These are phyloP conservation scores for Geopemphigus sp. DNA, from an alignment of 1,140 invertebrate species.

Conservation along the genomic window DNA sequence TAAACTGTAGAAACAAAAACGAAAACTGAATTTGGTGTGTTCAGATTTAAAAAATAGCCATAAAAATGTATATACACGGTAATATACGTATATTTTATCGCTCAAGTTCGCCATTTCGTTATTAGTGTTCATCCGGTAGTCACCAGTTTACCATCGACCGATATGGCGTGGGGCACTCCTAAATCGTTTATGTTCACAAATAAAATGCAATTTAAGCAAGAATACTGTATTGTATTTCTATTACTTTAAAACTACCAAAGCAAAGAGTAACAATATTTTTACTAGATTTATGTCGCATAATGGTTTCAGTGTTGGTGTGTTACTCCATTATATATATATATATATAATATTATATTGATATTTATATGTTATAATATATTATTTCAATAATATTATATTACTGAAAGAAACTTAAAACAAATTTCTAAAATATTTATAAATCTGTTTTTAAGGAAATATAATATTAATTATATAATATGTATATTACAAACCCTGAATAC, in stretches of 20 bases:
- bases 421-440: too few relatives aligned
- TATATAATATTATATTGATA: too few relatives aligned
- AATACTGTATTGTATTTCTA: neutral
- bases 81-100: slow-evolving; percentile 1
- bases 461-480: too few relatives aligned
- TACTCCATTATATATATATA: too few relatives aligned
- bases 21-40: neutral
- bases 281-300: neutral
- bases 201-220: slow-evolving; percentile 25
- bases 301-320: neutral
- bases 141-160: too few relatives aligned
- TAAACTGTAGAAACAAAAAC: neutral
- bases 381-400: too few relatives aligned
- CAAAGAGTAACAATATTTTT: neutral
- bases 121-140: slow-evolving; percentile 18
- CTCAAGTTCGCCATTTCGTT: slow-evolving; percentile 9
- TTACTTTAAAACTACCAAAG: slow-evolving; percentile 6
- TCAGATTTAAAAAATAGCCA: neutral
- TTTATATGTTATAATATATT: too few relatives aligned
- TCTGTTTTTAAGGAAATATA: too few relatives aligned
- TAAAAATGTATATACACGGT: too few relatives aligned
- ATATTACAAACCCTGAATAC: too few relatives aligned
- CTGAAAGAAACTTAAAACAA: too few relatives aligned
- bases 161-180: neutral
- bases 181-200: slow-evolving; percentile 17